Conservation (phyloP, 2,113 vertebrate species). For the Neotoma lepida region DNA sequence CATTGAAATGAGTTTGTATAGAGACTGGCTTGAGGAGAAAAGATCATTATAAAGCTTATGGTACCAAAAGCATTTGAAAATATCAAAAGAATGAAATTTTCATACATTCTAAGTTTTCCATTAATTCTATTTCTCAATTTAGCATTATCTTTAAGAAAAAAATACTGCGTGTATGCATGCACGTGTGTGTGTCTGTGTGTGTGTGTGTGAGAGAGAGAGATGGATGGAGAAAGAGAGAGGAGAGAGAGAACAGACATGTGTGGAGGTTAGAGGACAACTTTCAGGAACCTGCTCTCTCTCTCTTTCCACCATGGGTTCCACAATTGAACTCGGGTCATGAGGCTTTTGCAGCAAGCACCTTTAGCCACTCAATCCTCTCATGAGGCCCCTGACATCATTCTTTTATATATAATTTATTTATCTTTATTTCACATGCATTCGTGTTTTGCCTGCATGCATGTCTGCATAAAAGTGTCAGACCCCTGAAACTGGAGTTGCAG, state of each 20-base stretch:
- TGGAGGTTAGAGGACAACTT: too few relatives aligned
- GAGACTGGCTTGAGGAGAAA: neutral
- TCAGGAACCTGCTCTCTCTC: too few relatives aligned
- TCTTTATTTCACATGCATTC: too few relatives aligned
- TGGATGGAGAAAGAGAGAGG: neutral
- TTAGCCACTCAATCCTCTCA: neutral
- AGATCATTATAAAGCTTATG: neutral
- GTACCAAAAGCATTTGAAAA: slow-evolving; percentile 23
- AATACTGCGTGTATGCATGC: neutral
- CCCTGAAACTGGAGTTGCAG: too few relatives aligned
- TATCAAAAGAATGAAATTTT: neutral
- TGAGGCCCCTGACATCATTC: neutral
- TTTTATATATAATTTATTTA: neutral
- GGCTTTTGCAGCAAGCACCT: neutral
- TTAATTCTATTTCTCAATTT: neutral
- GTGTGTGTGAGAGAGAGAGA: neutral
- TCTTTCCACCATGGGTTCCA: neutral
- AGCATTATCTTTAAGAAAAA: neutral
- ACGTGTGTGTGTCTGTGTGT: neutral
- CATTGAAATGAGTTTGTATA: neutral
- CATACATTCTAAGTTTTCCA: neutral
- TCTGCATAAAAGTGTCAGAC: too few relatives aligned
- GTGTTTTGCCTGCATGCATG: too few relatives aligned
- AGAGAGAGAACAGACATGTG: neutral
- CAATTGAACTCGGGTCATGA: too few relatives aligned